phyloP scores from a whole-genome alignment of 2,113 vertebrate species.

The Cryptotis parvus region DNA sequence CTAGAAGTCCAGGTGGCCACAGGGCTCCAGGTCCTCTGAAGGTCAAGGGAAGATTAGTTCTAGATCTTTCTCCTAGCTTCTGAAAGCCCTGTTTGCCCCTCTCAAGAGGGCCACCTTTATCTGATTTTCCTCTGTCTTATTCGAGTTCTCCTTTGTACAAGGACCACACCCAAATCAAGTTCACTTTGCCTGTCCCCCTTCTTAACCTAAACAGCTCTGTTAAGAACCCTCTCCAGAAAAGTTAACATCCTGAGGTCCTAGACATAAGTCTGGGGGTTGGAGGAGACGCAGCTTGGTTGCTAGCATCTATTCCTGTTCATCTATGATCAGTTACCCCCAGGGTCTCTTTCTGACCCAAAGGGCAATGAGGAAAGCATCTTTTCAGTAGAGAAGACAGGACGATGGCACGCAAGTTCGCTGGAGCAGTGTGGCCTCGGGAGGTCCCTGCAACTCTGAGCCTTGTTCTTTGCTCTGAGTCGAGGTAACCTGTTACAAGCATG shows the following conservation, averaged over 20 bases:
- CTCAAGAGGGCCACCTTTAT: not conserved
- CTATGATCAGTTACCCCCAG: no score
- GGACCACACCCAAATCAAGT: not conserved
- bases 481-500: not conserved
- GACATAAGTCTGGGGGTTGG: no score
- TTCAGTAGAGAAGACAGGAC: not conserved
- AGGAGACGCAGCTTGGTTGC: not conserved
- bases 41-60: not conserved
- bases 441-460: not conserved
- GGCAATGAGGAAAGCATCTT: not conserved
- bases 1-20: not conserved
- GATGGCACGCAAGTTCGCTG: not conserved
- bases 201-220: not conserved
- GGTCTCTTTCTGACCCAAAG: not conserved
- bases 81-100: not conserved
- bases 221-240: not conserved
- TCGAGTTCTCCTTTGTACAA: not conserved
- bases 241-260: not conserved
- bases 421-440: not conserved
- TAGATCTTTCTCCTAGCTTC: not conserved
- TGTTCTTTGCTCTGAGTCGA: conserved; percentile 15
- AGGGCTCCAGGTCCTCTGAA: not conserved
- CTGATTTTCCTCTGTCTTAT: not conserved
- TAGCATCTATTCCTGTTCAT: not conserved
- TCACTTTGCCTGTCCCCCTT: not conserved